Base-by-base conservation (phyloP, 2,113 vertebrate genomes). In the Edolisoma coerulescens region DNA sequence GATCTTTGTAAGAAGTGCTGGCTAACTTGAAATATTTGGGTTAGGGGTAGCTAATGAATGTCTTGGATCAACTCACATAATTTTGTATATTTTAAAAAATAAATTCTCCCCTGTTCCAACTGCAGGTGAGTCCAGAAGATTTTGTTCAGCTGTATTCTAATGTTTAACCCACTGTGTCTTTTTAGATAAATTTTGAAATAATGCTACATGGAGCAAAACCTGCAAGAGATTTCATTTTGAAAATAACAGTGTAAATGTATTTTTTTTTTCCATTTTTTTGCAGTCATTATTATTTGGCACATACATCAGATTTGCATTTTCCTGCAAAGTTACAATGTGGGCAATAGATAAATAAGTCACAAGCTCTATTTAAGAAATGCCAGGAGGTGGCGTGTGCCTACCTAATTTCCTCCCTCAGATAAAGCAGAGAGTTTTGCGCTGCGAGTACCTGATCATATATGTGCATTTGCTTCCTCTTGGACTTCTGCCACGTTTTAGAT, bases 371-470 rank as follows among this genome's bases (percentile, higher is more conserved):
- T 92, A 65, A 86, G 53, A 92, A 65, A 23, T 61, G 16, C 96
- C 95, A 94, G 95, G 75, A 97, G 95, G n/a, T 96, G 92, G 94
- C 83, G n/a, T 87, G 50, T 87, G 90, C 86, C 42, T 69, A 50
- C 88, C 75, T 85, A 26, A 57, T 83, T 95, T 93, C 22, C 18
- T 84, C 28, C 53, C 14, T 92, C 41, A 64, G 57, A 71, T 79
- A 24, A 26, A 82, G 69, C 10, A 5, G 19, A 11, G 32, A 50
- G 28, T 44, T 88, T 80, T 90, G 44, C 45, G n/a, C 11, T 65
- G 57, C 50, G 9, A 23, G 4, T 76, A 69, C 45, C 20, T 20
- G 67, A 60, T 83, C 10, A 21, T 24, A 47, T 30, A 24, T 33
- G 61, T 35, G 26, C 32, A 49, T 71, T 89, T 73, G 7, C 61